Evolutionary conservation across 2,888 invertebrate genomes (phyloP), one percentile per base, ranked within the genome.

Genomic region (Rugalucina vietnamica): DNA sequence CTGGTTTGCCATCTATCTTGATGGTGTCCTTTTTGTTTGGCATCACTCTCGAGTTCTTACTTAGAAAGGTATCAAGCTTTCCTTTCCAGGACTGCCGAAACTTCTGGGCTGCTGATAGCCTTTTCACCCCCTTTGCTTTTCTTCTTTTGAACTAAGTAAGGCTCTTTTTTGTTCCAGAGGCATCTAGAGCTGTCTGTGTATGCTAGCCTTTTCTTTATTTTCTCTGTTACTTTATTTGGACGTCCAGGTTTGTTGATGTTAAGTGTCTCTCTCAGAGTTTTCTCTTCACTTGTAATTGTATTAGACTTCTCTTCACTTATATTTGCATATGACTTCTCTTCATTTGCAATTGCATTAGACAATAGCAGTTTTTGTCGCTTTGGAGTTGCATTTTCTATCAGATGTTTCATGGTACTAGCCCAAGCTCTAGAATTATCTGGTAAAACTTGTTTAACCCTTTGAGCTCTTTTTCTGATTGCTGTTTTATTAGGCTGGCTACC

Each of bases 151-250:
- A 78, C 54, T 36, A 21, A 5, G 24, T 27, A n/a, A 77, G 39
- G 24, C 21, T 29, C 36, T 75, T 29, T 71, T 29, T 71, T 71
- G 27, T 65, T 71, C 78, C 70, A 78, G 10, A 78, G 29, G 5
- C 50, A 5, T 21, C 32, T 18, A 27, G 27, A 21, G 18, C 29
- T n/a, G 1, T 39, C 54, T 21, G 71, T 34, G 57, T 49, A 80
- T 54, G 84, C 80, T 32, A 84, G 34, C 37, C 78, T 21, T 27
- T 70, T 77, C 54, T 77, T 77, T 12, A 76, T 75, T 29, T 73
- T 12, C 60, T 37, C 37, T 27, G 43, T 43, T 1, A 14, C 36
- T 43, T 32, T 34, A 18, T 12, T 39, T 69, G 84, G 84, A 0
- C 77, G 36, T 0, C 84, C 84, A 29, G 34, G 29, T 70, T 54